Conservation (phyloP, 2,888 invertebrate species). For the Pomacea canaliculata region DNA sequence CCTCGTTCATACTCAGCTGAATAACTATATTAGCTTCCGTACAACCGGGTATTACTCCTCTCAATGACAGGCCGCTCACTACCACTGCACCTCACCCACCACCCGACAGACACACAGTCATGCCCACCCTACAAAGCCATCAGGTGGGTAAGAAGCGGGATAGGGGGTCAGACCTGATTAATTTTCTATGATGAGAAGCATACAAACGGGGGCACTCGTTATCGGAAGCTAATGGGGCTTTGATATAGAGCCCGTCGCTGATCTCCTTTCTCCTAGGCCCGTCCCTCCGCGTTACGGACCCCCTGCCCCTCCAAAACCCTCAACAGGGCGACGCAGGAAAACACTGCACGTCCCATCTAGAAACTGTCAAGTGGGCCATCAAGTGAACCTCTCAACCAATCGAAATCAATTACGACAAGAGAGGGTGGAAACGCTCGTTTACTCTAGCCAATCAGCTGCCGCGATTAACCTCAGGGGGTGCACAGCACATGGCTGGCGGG, state of each 20-base stretch:
- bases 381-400: constrained; percentile 20
- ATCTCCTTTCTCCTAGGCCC: constrained; percentile 4
- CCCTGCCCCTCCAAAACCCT: background rate
- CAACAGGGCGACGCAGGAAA: background rate
- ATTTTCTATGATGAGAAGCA: background rate
- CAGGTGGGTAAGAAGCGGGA: background rate
- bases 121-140: background rate
- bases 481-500: constrained; percentile 18
- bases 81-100: too few species aligned
- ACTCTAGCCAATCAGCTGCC: constrained; percentile 26
- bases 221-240: constrained; percentile 23
- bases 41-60: background rate
- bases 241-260: constrained; percentile 14
- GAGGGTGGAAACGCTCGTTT: constrained; percentile 26
- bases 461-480: constrained; percentile 24
- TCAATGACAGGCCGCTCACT: too few species aligned
- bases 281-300: background rate
- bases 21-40: background rate
- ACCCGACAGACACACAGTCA: too few species aligned
- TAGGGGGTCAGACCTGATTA: background rate
- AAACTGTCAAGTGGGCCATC: constrained; percentile 23
- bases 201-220: constrained; percentile 6
- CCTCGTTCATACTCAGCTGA: background rate
- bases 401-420: constrained; percentile 22
- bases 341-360: constrained; percentile 17